Percentiles rank a stretch among this genome's conserved stretches.
These are phyloP conservation scores for human DNA, from an alignment of 2,113 vertebrate genomes.

Conservation along the genomic window GRCh38 chr14:92207501-92208000, in stretches of 20 bases:
- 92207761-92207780: background rate
- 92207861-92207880: background rate
- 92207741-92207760: background rate
- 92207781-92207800: background rate
- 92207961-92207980: background rate
- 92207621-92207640: background rate
- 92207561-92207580: background rate
- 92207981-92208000: background rate
- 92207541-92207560: no score
- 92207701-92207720: background rate
- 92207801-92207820: fast-evolving
- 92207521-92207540: background rate
- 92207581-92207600: background rate
- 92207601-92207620: background rate
- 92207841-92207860: background rate
- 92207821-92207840: background rate
- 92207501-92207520: background rate
- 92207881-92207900: background rate
- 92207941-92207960: no score
- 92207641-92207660: background rate
- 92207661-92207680: background rate
- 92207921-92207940: background rate
- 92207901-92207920: background rate
- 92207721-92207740: background rate
- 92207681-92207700: background rate